Percentiles rank a stretch among this genome's conserved stretches.
Evolutionary conservation across 2,797 vertebrate genomes (phyloP).

Genomic region (Onychomys torridus): DNA sequence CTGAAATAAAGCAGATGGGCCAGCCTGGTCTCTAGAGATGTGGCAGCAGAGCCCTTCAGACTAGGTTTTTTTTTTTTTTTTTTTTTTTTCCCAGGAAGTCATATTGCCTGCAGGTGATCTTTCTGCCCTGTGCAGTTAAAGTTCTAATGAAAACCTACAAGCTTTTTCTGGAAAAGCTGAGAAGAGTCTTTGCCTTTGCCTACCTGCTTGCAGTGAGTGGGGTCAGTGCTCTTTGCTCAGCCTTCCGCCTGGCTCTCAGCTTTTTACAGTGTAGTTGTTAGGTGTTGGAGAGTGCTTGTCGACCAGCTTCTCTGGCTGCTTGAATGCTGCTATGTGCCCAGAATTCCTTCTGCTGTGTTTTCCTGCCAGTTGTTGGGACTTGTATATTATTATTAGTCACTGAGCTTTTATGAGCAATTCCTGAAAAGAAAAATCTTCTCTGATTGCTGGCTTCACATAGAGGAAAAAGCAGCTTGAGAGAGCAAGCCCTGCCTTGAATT

Average conservation of each 20-base stretch:
- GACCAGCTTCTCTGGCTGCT: slow-evolving; percentile 1
- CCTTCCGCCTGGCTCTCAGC: background rate
- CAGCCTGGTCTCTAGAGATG: slow-evolving; percentile 63
- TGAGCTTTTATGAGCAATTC: slow-evolving; percentile 84
- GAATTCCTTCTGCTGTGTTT: slow-evolving; percentile 69
- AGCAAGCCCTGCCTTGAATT: slow-evolving; percentile 78
- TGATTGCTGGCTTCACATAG: slow-evolving; percentile 77
- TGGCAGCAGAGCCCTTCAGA: slow-evolving; percentile 27
- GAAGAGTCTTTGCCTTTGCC: background rate
- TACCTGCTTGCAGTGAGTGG: background rate
- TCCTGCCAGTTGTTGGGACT: slow-evolving; percentile 84
- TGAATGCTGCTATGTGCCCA: slow-evolving; percentile 62
- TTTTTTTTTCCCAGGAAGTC: background rate
- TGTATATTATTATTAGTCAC: slow-evolving; percentile 86
- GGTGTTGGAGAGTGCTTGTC: background rate
- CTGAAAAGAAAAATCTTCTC: slow-evolving; percentile 86
- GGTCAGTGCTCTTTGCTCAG: background rate
- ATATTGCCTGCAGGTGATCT: background rate
- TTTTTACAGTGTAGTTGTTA: background rate
- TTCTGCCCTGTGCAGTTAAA: background rate
- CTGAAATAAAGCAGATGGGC: slow-evolving; percentile 72
- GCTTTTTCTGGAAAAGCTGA: background rate
- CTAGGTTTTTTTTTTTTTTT: background rate
- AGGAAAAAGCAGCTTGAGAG: slow-evolving; percentile 81
- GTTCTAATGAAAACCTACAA: background rate